Evolutionary conservation across 1,140 invertebrate species (phyloP), one percentile per base, ranked within the genome.

Genomic region (Leguminivora glycinivorella): DNA sequence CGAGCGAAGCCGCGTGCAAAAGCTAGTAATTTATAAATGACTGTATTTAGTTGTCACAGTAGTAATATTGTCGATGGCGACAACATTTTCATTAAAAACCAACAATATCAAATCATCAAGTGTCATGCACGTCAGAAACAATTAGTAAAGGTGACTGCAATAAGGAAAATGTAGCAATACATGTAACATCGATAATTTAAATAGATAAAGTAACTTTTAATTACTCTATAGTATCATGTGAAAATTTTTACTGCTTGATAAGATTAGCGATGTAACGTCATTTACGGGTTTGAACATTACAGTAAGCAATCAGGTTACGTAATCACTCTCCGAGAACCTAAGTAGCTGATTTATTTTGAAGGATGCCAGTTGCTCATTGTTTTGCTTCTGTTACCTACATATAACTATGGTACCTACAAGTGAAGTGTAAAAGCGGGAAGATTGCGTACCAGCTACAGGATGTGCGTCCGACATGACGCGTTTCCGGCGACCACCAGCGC

Each of bases 401-500:
- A 63, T 67, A 12, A 29, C 58, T 69, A 58, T 77, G 47, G 47
- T 52, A 22, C 19, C 47, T 26, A 38, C 19, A 56, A 71, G 47
- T 67, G 69, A 72, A 81, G 81, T 83, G 79, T 83, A 84, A 85
- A 83, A 83, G 81, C 78, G 76, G 78, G 79, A 80, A 82, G 85
- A 88, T 83, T 85, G 85, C 77, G 75, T 78, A 78, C 75, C 72
- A 75, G 79, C 82, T 83, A 68, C 56, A 63, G 87, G 87, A 90
- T 88, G 85, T 87, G 82, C 85, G 87, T 89, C 82, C 77, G 85
- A 85, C 77, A 73, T 90, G 86, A 90, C 85, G 86, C 78, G 79
- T 76, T 80, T 89, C 88, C 88, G 82, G 78, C 68, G 72, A 67
- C 70, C 72, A 74, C 72, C 81, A 75, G 76, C 76, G 69, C 81